Evolutionary conservation across 1,140 invertebrate species (phyloP), one percentile per base, ranked within the genome.

Genomic region (Brachionus rubens): DNA sequence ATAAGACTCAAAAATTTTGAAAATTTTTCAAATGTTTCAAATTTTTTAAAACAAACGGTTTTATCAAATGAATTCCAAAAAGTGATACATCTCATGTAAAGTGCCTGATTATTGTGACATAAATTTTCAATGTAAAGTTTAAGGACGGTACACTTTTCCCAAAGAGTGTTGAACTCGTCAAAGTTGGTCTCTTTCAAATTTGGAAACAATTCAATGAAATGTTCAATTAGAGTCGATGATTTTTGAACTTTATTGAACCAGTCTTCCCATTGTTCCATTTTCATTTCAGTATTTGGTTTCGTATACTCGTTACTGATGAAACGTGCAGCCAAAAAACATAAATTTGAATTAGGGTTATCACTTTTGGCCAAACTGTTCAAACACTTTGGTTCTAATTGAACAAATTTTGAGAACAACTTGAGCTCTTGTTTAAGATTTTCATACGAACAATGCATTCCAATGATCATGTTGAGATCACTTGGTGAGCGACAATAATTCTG

Each of bases 81-180:
- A 24, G 21, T 19, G 43, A 65, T 41, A 9, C 59, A 65, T 12
- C 59, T 36, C 10, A 21, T 10, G 26, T 65, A 65, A 24, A 65
- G 24, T 4, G 19, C 33, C 3, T 28, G 10, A 2, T 65, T 26
- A 24, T 65, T 65, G 36, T 12, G 12, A 26, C 59, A 65, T n/a
- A 65, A 21, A 43, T 65, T 43, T 65, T 65, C 59, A 26, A 65
- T 65, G 21, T 65, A 65, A 12, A 43, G 43, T 65, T 65, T 65
- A 4, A 65, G 21, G 3, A 65, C 19, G 12, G 59, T 65, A 43
- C 36, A 43, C 41, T 19, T 16, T 43, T 65, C 36, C 59, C 59
- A 65, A 14, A 65, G 40, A 14, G 59, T 43, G n/a, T 65, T 41
- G 16, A 65, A 65, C 24, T 65, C 59, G 24, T 41, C 9, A 43